Evolutionary conservation across 2,888 invertebrate genomes (phyloP).

Genomic region (Drosophila cognata): DNA sequence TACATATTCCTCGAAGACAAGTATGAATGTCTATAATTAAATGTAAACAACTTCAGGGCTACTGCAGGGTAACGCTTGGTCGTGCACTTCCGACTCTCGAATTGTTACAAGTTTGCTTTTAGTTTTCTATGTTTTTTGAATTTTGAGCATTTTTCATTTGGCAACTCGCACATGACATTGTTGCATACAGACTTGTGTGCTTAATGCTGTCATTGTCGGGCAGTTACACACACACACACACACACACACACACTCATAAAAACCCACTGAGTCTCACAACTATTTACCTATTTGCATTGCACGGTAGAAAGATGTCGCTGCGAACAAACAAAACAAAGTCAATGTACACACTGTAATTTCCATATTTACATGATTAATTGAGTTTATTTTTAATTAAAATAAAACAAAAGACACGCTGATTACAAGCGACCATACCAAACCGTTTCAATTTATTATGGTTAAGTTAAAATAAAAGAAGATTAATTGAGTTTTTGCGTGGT

Average conservation of each 20-base stretch:
- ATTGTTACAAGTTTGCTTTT: constrained; percentile 45
- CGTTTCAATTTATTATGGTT: constrained; percentile 35
- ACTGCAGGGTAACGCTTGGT: constrained; percentile 5
- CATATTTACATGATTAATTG: constrained; percentile 78
- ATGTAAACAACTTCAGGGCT: neutral
- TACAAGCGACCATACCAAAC: constrained; percentile 38
- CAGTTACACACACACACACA: constrained; percentile 29
- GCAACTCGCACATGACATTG: constrained; percentile 49
- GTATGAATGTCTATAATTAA: neutral
- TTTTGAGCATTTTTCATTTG: constrained; percentile 50
- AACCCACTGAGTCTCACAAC: constrained; percentile 3
- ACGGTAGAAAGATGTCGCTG: constrained; percentile 25
- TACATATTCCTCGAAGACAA: neutral
- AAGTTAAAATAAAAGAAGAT: constrained; percentile 65
- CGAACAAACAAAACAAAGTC: constrained; percentile 34
- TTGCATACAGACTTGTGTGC: constrained; percentile 54
- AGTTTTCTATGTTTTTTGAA: constrained; percentile 65
- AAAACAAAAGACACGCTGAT: constrained; percentile 73
- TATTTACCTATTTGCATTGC: constrained; percentile 1
- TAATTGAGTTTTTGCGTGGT: constrained; percentile 68
- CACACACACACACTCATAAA: neutral
- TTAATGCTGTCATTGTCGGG: constrained; percentile 64
- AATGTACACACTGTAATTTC: constrained; percentile 35
- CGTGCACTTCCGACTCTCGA: constrained; percentile 4
- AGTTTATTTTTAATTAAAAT: constrained; percentile 74